These are phyloP conservation scores for Paramisgurnus dabryanus DNA, from an alignment of 2,113 vertebrate genomes.

Conservation along the genomic window DNA sequence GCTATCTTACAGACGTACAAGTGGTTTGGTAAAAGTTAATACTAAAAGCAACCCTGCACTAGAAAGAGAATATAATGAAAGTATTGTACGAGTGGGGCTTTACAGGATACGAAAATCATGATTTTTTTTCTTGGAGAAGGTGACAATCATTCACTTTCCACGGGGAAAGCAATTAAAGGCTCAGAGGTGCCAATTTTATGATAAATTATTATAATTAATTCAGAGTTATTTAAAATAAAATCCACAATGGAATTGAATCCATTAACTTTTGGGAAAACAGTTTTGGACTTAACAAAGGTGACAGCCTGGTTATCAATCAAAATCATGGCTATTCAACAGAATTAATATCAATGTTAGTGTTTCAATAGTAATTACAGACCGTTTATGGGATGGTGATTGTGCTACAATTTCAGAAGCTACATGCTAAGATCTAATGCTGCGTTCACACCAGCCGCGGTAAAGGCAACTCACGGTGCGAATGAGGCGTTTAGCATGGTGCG, in stretches of 20 bases:
- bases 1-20: slow-evolving; percentile 60
- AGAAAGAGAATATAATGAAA: slow-evolving; percentile 38
- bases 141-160: slow-evolving; percentile 30
- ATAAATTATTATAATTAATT: slow-evolving; percentile 48
- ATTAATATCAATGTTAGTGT: background rate
- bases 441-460: no score
- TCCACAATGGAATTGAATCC: slow-evolving; percentile 7
- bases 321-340: background rate
- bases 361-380: slow-evolving; percentile 15
- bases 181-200: slow-evolving; percentile 25
- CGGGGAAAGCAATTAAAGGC: slow-evolving; percentile 44
- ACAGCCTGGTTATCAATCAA: slow-evolving; percentile 15
- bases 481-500: no score
- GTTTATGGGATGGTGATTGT: background rate
- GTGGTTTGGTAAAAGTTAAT: slow-evolving; percentile 59
- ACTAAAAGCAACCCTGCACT: slow-evolving; percentile 23
- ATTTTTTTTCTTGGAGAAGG: slow-evolving; percentile 13
- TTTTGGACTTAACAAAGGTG: slow-evolving; percentile 31
- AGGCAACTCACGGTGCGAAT: no score
- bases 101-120: slow-evolving; percentile 7
- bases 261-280: slow-evolving; percentile 2
- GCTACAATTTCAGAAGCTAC: background rate
- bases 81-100: background rate
- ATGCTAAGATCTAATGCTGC: background rate
- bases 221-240: slow-evolving; percentile 9